A percentile compares a stretch with the other conserved stretches of the same genome.
phyloP scores from a whole-genome alignment of 2,113 vertebrate species.

The Takifugu flavidus region DNA sequence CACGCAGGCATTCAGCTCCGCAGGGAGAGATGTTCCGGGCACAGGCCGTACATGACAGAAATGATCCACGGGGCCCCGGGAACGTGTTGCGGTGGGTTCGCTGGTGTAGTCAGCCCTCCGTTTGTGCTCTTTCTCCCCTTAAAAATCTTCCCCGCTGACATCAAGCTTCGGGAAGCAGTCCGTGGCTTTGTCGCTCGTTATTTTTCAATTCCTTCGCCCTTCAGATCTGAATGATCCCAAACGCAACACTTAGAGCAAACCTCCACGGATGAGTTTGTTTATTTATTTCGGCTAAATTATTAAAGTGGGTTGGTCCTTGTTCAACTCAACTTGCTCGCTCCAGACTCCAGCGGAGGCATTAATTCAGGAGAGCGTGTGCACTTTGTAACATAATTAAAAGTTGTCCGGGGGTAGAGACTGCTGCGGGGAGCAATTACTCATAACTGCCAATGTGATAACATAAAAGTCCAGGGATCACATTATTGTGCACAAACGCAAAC shows the following conservation, averaged over 20 bases:
- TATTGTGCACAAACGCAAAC: slow-evolving; percentile 49
- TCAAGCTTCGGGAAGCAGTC: slow-evolving; percentile 26
- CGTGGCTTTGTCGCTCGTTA: slow-evolving; percentile 14
- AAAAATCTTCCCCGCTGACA: slow-evolving; percentile 32
- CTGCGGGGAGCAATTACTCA: slow-evolving; percentile 70
- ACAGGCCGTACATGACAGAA: slow-evolving; percentile 50
- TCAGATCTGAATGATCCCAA: slow-evolving; percentile 21
- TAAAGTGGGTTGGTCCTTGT: slow-evolving; percentile 16
- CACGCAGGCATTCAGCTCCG: slow-evolving; percentile 39
- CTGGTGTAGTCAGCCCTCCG: slow-evolving; percentile 47
- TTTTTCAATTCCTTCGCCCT: slow-evolving; percentile 35
- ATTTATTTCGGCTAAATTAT: slow-evolving; percentile 12
- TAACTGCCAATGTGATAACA: slow-evolving; percentile 69
- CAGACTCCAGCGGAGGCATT: slow-evolving; percentile 53
- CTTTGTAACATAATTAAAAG: slow-evolving; percentile 75
- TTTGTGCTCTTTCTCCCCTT: slow-evolving; percentile 24
- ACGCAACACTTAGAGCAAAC: slow-evolving; percentile 29
- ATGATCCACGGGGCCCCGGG: slow-evolving; percentile 48
- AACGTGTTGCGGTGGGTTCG: slow-evolving; percentile 34
- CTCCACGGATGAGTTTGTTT: slow-evolving; percentile 6
- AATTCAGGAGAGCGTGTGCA: slow-evolving; percentile 56
- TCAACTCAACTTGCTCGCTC: slow-evolving; percentile 44
- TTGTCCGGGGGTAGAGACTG: slow-evolving; percentile 59
- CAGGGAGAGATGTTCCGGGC: slow-evolving; percentile 51
- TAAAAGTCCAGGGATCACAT: slow-evolving; percentile 53